Evolutionary conservation across 2,113 vertebrate species (phyloP).

Genomic region (Shinisaurus crocodilurus): DNA sequence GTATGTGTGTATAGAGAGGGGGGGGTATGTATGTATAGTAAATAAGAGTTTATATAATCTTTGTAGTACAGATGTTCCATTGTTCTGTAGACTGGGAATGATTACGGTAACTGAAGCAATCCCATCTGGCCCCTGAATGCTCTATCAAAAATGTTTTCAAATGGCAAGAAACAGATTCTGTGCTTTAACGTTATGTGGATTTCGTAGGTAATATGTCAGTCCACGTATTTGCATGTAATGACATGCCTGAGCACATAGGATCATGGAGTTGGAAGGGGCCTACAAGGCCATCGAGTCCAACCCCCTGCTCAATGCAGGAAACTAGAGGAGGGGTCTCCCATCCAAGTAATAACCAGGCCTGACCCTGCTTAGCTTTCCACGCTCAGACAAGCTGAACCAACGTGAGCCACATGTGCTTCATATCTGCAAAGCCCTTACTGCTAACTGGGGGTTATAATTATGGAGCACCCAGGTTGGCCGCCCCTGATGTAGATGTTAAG

Average conservation of each 20-base stretch:
- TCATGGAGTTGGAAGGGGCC: no score
- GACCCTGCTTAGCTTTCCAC: no score
- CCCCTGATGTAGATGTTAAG: neutral
- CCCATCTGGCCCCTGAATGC: neutral
- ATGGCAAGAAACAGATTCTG: neutral
- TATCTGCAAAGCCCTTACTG: neutral
- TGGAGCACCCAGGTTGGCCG: neutral
- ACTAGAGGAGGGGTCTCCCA: no score
- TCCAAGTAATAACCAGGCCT: no score
- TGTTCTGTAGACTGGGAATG: neutral
- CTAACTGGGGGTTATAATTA: neutral
- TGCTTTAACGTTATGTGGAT: neutral
- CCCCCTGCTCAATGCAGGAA: no score
- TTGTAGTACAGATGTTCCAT: neutral
- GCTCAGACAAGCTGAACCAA: no score
- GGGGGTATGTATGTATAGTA: neutral
- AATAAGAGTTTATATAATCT: neutral
- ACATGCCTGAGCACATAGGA: no score
- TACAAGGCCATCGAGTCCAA: no score
- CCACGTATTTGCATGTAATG: neutral
- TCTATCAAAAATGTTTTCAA: neutral
- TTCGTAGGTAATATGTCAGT: neutral
- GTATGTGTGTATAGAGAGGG: no score
- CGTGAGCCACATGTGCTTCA: no score
- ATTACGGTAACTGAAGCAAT: neutral